Evolutionary conservation across 2,888 invertebrate genomes (phyloP).

Genomic region (Lapara coniferarum): DNA sequence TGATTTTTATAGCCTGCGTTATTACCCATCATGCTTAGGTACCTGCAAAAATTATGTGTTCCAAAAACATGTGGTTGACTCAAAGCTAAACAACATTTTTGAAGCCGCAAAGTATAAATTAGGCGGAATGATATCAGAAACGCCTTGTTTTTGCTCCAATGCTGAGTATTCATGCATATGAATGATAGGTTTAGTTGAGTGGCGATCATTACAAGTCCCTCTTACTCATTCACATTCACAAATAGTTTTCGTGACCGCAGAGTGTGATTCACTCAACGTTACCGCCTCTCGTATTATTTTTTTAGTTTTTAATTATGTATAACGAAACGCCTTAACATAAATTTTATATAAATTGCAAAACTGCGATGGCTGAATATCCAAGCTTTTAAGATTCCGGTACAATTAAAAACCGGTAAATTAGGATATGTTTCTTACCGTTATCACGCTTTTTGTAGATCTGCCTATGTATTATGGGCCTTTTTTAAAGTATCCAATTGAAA

Average conservation of each 20-base stretch:
- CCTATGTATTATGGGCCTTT: too few species aligned
- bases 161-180: conserved; percentile 58
- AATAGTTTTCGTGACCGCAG: conserved; percentile 61
- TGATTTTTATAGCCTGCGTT: conserved; percentile 55
- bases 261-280: conserved; percentile 55
- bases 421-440: too few species aligned
- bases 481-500: too few species aligned
- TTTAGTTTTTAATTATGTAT: conserved; percentile 36
- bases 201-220: conserved; percentile 45
- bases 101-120: conserved; percentile 60
- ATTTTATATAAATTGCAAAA: background rate
- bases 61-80: conserved; percentile 58
- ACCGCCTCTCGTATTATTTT: conserved; percentile 44
- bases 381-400: too few species aligned
- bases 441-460: too few species aligned
- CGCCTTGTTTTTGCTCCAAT: conserved; percentile 54
- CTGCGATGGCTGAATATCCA: background rate
- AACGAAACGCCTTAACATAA: background rate
- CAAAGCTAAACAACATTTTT: conserved; percentile 54
- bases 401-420: too few species aligned
- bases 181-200: conserved; percentile 52
- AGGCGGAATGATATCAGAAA: conserved; percentile 55
- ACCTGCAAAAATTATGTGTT: conserved; percentile 60
- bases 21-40: conserved; percentile 55
- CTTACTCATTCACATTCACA: conserved; percentile 55